Percentiles rank a stretch among this genome's conserved stretches.
These are phyloP conservation scores for Cephalopachus bancanus DNA, from an alignment of 2,797 vertebrate genomes.

Conservation along the genomic window DNA sequence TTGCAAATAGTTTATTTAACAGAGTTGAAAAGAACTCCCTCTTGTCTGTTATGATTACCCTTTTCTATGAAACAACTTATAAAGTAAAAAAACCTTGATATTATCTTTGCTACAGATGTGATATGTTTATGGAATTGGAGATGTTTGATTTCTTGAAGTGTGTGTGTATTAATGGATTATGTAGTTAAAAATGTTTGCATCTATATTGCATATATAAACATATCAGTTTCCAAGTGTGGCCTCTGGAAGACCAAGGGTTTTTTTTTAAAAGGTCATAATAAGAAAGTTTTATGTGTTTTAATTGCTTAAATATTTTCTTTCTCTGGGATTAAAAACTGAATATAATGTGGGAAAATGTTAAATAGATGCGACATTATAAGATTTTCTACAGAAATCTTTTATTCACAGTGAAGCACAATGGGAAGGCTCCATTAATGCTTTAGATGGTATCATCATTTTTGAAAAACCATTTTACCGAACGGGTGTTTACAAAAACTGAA, in stretches of 20 bases:
- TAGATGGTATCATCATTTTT: conserved; percentile 29
- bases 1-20: conserved; percentile 32
- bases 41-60: neutral
- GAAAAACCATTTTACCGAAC: conserved; percentile 56
- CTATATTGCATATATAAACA: neutral
- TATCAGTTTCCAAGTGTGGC: neutral
- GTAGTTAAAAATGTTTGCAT: neutral
- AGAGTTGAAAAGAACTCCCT: neutral
- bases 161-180: neutral
- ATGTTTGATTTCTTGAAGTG: neutral
- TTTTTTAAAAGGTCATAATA: conserved; percentile 6
- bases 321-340: neutral
- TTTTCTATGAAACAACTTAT: neutral
- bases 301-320: conserved; percentile 20
- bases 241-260: neutral
- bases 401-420: conserved; percentile 54
- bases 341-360: neutral
- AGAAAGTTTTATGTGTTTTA: conserved; percentile 2
- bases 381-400: conserved; percentile 37
- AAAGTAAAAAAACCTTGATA: neutral
- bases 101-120: neutral
- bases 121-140: neutral
- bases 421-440: conserved; percentile 35
- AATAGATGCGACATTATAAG: neutral
- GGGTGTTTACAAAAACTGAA: conserved; percentile 60